These are phyloP conservation scores for Dicerorhinus sumatrensis DNA, from an alignment of 2,113 vertebrate species.

Conservation along the genomic window DNA sequence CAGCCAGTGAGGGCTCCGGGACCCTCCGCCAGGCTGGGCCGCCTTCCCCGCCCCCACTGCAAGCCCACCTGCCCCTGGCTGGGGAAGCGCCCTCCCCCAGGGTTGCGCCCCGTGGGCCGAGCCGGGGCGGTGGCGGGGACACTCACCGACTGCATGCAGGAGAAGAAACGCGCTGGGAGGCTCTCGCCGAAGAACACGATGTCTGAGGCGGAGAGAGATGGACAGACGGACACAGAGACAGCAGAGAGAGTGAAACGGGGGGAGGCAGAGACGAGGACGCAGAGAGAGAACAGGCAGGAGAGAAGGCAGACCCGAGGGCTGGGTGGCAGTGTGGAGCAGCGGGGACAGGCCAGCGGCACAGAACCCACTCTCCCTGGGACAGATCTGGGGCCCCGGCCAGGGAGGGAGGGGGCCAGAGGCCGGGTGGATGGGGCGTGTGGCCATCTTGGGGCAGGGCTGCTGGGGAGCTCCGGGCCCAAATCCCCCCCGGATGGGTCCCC, in stretches of 20 bases:
- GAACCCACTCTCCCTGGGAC: neutral
- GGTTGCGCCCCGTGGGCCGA: neutral
- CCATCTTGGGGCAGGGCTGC: neutral
- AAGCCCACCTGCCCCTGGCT: neutral
- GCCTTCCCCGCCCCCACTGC: accelerated
- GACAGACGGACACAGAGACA: neutral
- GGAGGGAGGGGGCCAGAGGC: neutral
- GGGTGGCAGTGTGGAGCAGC: accelerated
- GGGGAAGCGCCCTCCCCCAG: neutral
- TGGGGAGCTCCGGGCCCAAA: neutral
- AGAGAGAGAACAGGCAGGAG: neutral
- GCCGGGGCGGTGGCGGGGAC: accelerated
- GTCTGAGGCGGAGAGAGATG: conserved; percentile 84
- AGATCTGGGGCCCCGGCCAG: neutral
- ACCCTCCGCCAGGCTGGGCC: neutral
- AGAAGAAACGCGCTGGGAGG: conserved; percentile 93
- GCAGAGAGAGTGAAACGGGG: neutral
- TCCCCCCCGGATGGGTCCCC: accelerated
- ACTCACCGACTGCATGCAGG: conserved; percentile 92
- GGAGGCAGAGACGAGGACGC: neutral
- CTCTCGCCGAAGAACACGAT: conserved; percentile 96
- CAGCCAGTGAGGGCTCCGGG: neutral
- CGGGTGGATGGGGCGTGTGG: accelerated
- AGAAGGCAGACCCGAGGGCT: neutral
- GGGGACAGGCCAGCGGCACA: neutral